Conservation (phyloP, 2,888 invertebrate species). For the Apoda limacodes region DNA sequence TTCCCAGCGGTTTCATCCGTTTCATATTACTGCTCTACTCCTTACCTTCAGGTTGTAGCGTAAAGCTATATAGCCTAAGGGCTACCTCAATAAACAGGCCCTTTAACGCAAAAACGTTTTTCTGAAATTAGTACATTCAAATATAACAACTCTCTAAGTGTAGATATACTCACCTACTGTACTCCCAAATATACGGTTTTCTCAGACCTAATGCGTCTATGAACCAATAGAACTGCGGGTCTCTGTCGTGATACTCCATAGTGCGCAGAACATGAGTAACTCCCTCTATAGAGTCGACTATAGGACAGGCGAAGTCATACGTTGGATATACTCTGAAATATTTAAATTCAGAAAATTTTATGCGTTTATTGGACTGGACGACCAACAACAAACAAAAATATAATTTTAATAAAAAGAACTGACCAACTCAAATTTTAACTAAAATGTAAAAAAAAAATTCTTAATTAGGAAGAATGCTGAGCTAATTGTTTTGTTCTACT, state of each 20-base stretch:
- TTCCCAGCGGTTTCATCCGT: too few relatives aligned
- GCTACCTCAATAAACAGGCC: too few relatives aligned
- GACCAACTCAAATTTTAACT: too few relatives aligned
- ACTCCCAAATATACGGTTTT: conserved; percentile 96
- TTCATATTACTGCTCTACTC: too few relatives aligned
- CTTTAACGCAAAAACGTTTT: too few relatives aligned
- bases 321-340: conserved; percentile 99
- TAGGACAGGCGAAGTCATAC: conserved; percentile 99
- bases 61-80: neutral
- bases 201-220: conserved; percentile 88
- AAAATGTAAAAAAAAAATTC: too few relatives aligned
- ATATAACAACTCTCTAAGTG: neutral
- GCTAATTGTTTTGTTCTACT: too few relatives aligned
- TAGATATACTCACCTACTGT: conserved; percentile 69
- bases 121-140: neutral
- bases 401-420: too few relatives aligned
- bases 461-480: too few relatives aligned
- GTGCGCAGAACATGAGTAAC: conserved; percentile 98
- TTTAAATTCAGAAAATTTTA: too few relatives aligned
- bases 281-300: conserved; percentile 96
- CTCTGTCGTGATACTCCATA: conserved; percentile 98
- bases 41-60: neutral
- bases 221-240: conserved; percentile 98
- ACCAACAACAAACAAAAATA: too few relatives aligned
- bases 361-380: too few relatives aligned